Base-by-base conservation (phyloP, 1,140 invertebrate genomes). In the Drosophila arawakana region DNA sequence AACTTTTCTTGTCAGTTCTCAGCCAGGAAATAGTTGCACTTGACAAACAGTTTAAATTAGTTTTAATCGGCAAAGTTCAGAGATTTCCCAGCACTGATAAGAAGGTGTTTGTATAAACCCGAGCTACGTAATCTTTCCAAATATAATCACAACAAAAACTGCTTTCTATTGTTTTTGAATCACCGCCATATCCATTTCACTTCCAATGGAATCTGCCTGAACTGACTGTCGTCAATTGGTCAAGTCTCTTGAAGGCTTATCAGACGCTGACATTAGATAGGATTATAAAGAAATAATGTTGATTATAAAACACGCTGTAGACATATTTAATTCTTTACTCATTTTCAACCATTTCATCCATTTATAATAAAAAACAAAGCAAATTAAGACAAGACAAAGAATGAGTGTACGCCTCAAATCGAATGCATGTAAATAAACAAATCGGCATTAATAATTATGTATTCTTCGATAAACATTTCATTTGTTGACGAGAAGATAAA, bases 41-140 rank as follows among this genome's bases (percentile, higher is more conserved):
- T 8, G 21, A 49, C 9, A 7, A 49, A 9, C 18, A 21, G 10
- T 34, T 9, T 37, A 30, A 30, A 30, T 1, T 30, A 5, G 25
- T 30, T 30, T 30, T 15, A 39, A 39, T 54, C 35, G 50, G 8
- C 41, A 70, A 70, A 55, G 59, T 70, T 54, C 50, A 70, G 3
- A 54, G 68, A 52, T 50, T 59, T 49, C 41, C 15, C 15, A 21
- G 4, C 6, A 10, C 25, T 5, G 52, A 46, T 47, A 55, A 54
- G 67, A 61, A 7, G 18, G 11, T 18, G 44, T 41, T 61, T 5
- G 35, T 50, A 21, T 46, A 21, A 3, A 21, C n/a, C 34, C 2
- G 1, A 11, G 3, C 43, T 25, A 1, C 5, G 4, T 6, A 3
- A 10, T 47, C 5, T 57, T 21, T 47, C 11, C 7, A 11, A 46